Evolutionary conservation across 2,113 vertebrate species (phyloP), one percentile per base, ranked within the genome.

Genomic region (Pomatostomus ruficeps): DNA sequence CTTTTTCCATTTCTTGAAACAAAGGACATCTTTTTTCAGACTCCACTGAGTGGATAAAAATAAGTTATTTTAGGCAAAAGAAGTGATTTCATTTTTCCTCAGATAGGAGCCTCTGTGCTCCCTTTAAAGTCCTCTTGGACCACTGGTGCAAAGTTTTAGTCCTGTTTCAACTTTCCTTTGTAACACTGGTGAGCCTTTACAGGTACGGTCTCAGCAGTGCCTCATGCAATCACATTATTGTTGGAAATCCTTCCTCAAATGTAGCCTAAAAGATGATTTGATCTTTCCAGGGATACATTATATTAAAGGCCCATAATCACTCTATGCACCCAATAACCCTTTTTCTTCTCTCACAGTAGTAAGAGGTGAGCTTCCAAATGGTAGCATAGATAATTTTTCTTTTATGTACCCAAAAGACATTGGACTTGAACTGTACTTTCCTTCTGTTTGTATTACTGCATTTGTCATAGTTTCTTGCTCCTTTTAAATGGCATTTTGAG

Each of bases 101-200:
- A 33, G 14, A 61, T 59, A 65, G 12, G 5, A 68, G 3, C 2
- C 6, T 3, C 3, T 59, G 1, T 55, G 4, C 3, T 46, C 31
- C 11, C 22, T 65, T 59, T 43, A n/a, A 89, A 66, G 11, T 48
- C 40, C 13, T 36, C 18, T 33, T 72, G 20, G n/a, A 63, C 9
- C 12, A 25, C 11, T 14, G 36, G 14, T 65, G 43, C 59, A 71
- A 31, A 25, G 4, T 63, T 89, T 45, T 31, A 76, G 23, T 16
- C 8, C 21, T 74, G 17, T 77, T 80, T 91, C 25, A 43, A n/a
- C 31, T 51, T 78, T 40, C n/a, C 21, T 36, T 19, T 33, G 12
- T 19, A 18, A 5, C 31, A 11, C 19, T 46, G 23, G 3, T 35
- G 48, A 62, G 33, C n/a, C 43, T 78, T 71, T 51, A 31, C 14